These are phyloP conservation scores for Benthosema pterotum DNA, from an alignment of 2,797 vertebrate genomes.

Conservation along the genomic window DNA sequence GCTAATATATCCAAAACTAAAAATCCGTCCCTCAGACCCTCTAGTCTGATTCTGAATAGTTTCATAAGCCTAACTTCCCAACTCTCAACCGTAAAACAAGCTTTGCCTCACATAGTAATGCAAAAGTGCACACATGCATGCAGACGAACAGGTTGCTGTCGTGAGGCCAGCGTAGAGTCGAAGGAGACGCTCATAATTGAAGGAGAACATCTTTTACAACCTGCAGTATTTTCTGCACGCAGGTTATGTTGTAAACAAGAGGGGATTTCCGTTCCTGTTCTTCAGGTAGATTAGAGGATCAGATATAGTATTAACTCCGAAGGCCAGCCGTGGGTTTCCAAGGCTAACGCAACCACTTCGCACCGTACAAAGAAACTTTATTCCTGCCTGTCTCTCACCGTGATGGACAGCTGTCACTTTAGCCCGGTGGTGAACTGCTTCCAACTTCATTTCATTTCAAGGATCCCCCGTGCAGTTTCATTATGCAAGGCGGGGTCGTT, in stretches of 20 bases:
- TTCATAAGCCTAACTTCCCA: too few species aligned
- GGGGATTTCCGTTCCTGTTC: conserved; percentile 31
- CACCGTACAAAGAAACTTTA: conserved; percentile 7
- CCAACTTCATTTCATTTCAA: too few species aligned
- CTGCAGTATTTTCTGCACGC: conserved; percentile 16
- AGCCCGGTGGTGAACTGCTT: too few species aligned
- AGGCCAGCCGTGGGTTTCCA: conserved; percentile 19
- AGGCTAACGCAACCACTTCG: conserved; percentile 6
- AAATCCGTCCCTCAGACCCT: too few species aligned
- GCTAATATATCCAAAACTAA: too few species aligned
- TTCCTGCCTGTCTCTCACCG: conserved; percentile 8
- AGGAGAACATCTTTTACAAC: conserved; percentile 43
- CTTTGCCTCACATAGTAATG: too few species aligned
- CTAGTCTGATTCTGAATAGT: too few species aligned
- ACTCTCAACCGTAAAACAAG: too few species aligned
- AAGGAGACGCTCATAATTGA: conserved; percentile 19
- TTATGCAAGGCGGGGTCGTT: too few species aligned
- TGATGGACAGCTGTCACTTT: conserved; percentile 14
- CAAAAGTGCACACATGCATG: too few species aligned
- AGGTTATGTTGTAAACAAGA: conserved; percentile 42
- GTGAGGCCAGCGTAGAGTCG: conserved; percentile 28
- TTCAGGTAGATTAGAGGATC: conserved; percentile 29
- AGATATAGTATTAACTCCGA: conserved; percentile 43
- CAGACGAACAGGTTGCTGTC: conserved; percentile 18
- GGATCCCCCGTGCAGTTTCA: too few species aligned